Base-by-base conservation (phyloP, 2,888 invertebrate genomes). In the Drosophila maculinotata region DNA sequence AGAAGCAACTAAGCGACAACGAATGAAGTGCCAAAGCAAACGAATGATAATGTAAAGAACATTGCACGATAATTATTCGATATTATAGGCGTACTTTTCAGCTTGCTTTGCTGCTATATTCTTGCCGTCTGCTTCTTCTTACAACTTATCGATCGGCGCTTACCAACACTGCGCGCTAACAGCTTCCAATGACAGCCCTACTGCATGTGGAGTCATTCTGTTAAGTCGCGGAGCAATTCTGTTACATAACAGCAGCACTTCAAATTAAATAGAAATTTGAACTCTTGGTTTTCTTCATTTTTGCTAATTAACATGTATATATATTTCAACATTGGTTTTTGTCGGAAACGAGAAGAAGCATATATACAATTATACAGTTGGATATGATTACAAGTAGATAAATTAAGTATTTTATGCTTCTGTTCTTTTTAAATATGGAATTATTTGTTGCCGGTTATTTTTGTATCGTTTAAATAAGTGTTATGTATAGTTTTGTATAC, bases 1-100 rank as follows among this genome's bases (percentile, higher is more conserved):
- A 76, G 67, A 73, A 53, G 72, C 69, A 76, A 76, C 73, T 76
- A 76, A 72, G 41, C 26, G 67, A 74, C 26, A 62, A 74, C 69
- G 76, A 76, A 76, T 73, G 52, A 38, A 62, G 58, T 76, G 62
- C 20, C 31, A 72, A 72, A 72, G 60, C 59, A 68, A 54, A 75
- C 64, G 71, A 74, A 64, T 71, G 75, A 71, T 68, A 74, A 74
- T 68, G 59, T 51, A 64, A 60, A 75, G 75, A 74, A 74, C 74
- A 74, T 74, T 71, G 74, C 59, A 67, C 74, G 74, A 74, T 74
- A 74, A 71, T 64, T 74, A 74, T 71, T 74, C 74, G 74, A 74
- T 74, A 67, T 70, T 54, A 63, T 74, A 70, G 70, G 70, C 62
- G 73, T 69, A 73, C 72, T 57, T 72, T 20, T 73, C 60, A 35